Base-by-base conservation (phyloP, 2,113 vertebrate species). In the Miniopterus natalensis region DNA sequence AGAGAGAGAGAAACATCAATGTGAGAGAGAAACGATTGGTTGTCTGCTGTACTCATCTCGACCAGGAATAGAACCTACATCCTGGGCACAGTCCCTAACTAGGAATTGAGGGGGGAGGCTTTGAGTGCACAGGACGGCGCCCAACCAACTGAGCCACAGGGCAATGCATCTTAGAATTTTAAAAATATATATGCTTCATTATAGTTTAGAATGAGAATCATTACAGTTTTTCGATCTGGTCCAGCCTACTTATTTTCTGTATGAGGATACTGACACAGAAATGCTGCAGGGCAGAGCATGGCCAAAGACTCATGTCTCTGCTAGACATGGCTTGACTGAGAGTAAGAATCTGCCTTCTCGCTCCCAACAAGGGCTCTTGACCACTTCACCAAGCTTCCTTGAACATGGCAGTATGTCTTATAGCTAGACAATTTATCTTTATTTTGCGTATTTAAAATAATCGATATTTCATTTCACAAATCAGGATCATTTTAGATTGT, bases 401-500 rank as follows among this genome's bases (percentile, higher is more conserved):
- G 42, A 90, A 74, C 27, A 88, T 63, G 36, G 80, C 74, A 20
- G 6, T 55, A 13, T 75, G 51, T 51, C 77, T 81, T 93, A 14
- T 36, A 73, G 53, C 20, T 23, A 78, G 29, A 86, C 21, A 23
- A 0, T 2, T 25, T 6, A 51, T 77, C 36, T 87, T 51, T 40
- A 18, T 57, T 77, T 63, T 78, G 49, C 31, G 5, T 90, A 47
- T 95, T 95, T 88, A 63, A 92, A 73, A 88, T 59, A 57, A 45
- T 61, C 36, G 14, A 18, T 18, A 85, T 21, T 92, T 93, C 63
- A 31, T 93, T 84, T 88, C 65, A 42, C 20, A 51, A 94, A 25
- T 53, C 65, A 51, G 53, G 42, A 29, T 55, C 23, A 65, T 93
- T 93, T 80, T 75, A 65, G 47, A 27, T 83, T 77, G 49, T 23